These are phyloP conservation scores for Thymelicus sylvestris DNA, from an alignment of 2,888 invertebrate genomes.

Conservation along the genomic window DNA sequence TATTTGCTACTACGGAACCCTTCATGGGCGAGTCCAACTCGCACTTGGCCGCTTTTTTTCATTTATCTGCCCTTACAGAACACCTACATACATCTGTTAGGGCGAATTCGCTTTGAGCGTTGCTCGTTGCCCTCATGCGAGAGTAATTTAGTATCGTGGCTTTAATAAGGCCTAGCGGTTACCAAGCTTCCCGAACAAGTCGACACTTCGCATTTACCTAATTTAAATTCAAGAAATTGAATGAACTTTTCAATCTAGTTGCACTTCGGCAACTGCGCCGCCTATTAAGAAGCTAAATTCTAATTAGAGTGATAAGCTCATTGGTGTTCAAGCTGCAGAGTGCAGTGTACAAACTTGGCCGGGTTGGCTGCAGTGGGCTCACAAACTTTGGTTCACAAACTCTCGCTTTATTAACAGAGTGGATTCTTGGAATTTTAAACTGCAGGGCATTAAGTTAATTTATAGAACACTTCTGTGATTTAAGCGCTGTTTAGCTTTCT, in stretches of 20 bases:
- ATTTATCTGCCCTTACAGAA: too few species aligned
- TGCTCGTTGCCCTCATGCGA: too few species aligned
- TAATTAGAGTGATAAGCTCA: slow-evolving; percentile 22
- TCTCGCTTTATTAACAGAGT: slow-evolving; percentile 12
- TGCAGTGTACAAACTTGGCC: slow-evolving; percentile 15
- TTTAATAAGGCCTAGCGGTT: too few species aligned
- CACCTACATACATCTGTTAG: too few species aligned
- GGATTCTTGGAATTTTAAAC: slow-evolving; percentile 7
- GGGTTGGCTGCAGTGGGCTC: slow-evolving; percentile 3
- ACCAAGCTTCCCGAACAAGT: too few species aligned
- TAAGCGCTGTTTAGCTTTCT: background rate
- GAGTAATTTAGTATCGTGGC: too few species aligned
- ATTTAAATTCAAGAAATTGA: background rate
- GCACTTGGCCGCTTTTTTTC: too few species aligned
- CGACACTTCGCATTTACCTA: background rate
- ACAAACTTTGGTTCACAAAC: slow-evolving; percentile 12
- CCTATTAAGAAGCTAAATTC: slow-evolving; percentile 11
- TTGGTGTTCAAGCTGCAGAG: slow-evolving; percentile 13
- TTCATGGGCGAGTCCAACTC: too few species aligned
- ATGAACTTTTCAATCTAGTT: slow-evolving; percentile 19
- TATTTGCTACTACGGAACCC: too few species aligned
- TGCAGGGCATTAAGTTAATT: background rate
- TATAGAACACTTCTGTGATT: slow-evolving; percentile 3
- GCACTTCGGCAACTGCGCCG: slow-evolving; percentile 9
- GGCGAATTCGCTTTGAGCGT: too few species aligned